phyloP scores from a whole-genome alignment of 2,888 invertebrate genomes.

The Mythimna lalbum region DNA sequence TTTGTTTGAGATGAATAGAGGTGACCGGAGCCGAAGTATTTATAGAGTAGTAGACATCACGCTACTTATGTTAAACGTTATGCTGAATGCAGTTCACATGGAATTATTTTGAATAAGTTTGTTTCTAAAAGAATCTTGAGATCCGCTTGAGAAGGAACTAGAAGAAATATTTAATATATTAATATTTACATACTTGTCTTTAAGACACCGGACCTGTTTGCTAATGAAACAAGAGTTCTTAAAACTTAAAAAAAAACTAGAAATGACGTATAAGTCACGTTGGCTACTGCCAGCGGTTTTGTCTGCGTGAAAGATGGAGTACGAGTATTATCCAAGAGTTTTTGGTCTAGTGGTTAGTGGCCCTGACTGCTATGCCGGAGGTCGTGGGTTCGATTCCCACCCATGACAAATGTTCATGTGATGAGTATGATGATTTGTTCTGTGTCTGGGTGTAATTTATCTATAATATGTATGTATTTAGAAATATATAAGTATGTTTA shows the following conservation, averaged over 20 bases:
- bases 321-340: too few species aligned
- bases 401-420: too few species aligned
- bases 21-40: background rate
- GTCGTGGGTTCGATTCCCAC: too few species aligned
- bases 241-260: background rate
- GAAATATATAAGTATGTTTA: too few species aligned
- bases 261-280: background rate
- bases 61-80: background rate
- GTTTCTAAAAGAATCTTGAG: background rate
- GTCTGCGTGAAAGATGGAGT: background rate
- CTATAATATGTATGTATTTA: too few species aligned
- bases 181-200: conserved; percentile 28
- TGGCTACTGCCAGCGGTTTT: background rate
- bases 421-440: too few species aligned
- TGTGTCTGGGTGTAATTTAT: too few species aligned
- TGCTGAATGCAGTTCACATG: conserved; percentile 4
- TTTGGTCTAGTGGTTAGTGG: too few species aligned
- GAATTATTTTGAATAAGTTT: conserved; percentile 1
- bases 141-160: conserved; percentile 13
- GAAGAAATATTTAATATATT: conserved; percentile 13
- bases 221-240: background rate
- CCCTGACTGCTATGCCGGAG: too few species aligned
- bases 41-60: background rate
- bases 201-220: background rate
- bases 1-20: background rate